phyloP scores from a whole-genome alignment of 2,797 vertebrate species.

The Lepus townsendii region DNA sequence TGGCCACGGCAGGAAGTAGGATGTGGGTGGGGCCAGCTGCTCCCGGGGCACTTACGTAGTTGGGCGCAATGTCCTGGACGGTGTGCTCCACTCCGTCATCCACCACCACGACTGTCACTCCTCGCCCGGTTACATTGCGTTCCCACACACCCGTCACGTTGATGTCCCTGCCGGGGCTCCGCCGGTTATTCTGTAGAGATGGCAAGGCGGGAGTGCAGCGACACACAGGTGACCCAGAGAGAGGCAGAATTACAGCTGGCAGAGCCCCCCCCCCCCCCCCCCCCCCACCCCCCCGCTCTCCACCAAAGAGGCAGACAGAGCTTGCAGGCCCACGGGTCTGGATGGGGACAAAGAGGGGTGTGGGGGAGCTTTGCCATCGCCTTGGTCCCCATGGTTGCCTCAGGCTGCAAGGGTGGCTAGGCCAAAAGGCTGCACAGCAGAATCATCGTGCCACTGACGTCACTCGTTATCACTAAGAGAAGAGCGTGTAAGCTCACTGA shows the following conservation, averaged over 20 bases:
- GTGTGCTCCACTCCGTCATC: conserved; percentile 98
- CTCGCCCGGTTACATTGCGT: conserved; percentile 94
- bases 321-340: background rate
- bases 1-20: background rate
- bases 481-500: background rate
- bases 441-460: background rate
- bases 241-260: background rate
- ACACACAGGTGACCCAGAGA: background rate
- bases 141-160: conserved; percentile 99
- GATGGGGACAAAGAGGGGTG: background rate
- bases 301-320: background rate
- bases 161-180: conserved; percentile 95
- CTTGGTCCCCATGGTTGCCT: background rate
- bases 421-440: background rate
- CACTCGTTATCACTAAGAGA: background rate
- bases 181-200: conserved; percentile 92
- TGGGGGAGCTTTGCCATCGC: background rate
- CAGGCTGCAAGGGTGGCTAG: background rate
- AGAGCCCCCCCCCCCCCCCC: background rate
- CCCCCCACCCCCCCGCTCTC: background rate
- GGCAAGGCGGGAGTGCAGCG: background rate
- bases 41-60: conserved; percentile 93
- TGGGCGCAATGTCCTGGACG: conserved; percentile 95
- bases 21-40: fast-evolving
- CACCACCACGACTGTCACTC: conserved; percentile 97